A percentile compares a stretch with the other conserved stretches of the same genome.
Evolutionary conservation across 1,140 invertebrate genomes (phyloP).

Genomic region (Dendrolimus punctatus): DNA sequence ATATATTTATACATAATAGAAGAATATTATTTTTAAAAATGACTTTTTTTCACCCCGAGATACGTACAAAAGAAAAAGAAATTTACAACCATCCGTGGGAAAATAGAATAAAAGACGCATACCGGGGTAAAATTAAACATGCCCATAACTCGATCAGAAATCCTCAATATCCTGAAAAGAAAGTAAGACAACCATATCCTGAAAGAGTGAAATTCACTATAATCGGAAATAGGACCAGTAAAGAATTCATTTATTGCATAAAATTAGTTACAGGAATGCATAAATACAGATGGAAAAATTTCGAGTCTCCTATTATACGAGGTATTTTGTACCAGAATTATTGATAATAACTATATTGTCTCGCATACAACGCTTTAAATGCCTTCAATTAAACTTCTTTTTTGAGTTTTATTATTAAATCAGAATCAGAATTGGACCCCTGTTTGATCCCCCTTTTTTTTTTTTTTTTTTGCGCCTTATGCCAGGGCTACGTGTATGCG

Average conservation of each 20-base stretch:
- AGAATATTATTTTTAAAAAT: conserved; percentile 6
- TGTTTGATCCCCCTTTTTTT: too few relatives aligned
- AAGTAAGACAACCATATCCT: conserved; percentile 14
- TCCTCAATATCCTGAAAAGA: conserved; percentile 29
- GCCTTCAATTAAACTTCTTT: too few relatives aligned
- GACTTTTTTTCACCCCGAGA: conserved; percentile 18
- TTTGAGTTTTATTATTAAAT: too few relatives aligned
- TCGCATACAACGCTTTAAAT: too few relatives aligned
- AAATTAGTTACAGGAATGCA: conserved; percentile 44
- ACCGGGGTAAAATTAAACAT: conserved; percentile 31
- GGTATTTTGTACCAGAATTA: conserved; percentile 19
- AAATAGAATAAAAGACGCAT: conserved; percentile 32
- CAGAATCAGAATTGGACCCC: too few relatives aligned
- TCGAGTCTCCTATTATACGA: conserved; percentile 43
- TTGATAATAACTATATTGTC: too few relatives aligned
- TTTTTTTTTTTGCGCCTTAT: too few relatives aligned
- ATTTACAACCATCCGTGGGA: conserved; percentile 41
- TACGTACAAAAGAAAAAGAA: conserved; percentile 17
- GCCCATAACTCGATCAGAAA: conserved; percentile 51
- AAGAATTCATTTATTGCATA: conserved; percentile 50
- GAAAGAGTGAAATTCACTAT: conserved; percentile 38
- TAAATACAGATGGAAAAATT: conserved; percentile 41
- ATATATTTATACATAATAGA: neutral
- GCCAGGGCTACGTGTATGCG: too few relatives aligned
- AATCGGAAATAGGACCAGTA: conserved; percentile 44